Conservation (phyloP, 2,888 invertebrate species). For the Lepidocyrtinus sp. region DNA sequence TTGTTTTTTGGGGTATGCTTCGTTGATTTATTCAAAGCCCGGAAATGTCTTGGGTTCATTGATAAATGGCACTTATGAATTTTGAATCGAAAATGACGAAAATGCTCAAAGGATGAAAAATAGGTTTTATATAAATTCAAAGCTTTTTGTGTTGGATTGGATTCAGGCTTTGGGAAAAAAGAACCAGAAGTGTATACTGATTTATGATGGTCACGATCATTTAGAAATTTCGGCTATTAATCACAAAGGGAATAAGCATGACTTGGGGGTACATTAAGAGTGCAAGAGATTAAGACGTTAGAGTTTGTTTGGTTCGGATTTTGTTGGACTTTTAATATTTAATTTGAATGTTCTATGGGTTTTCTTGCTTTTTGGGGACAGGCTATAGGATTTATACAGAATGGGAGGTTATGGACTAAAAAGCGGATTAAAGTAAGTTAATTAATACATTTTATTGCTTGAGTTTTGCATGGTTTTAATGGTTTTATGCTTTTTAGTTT, state of each 20-base stretch:
- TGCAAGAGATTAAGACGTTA: neutral
- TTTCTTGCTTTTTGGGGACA: slow-evolving; percentile 33
- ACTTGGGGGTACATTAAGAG: neutral
- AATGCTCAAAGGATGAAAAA: too few species aligned
- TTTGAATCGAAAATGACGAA: neutral
- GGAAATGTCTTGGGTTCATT: neutral
- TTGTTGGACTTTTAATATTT: neutral
- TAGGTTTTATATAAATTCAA: neutral
- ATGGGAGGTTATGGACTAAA: slow-evolving; percentile 64
- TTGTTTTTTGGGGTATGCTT: neutral
- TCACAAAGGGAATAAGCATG: neutral
- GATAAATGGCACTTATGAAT: neutral
- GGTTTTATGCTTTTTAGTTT: neutral
- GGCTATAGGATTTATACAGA: slow-evolving; percentile 59
- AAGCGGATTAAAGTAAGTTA: slow-evolving; percentile 64
- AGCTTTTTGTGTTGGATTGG: neutral
- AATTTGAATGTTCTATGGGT: slow-evolving; percentile 25
- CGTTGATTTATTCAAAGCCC: neutral
- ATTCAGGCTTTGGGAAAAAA: neutral
- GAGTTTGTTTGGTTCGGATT: too few species aligned
- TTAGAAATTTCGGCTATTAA: neutral
- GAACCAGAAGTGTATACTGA: neutral
- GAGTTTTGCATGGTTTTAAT: neutral
- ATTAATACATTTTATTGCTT: neutral
- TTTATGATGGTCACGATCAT: neutral